phyloP scores from a whole-genome alignment of 2,797 vertebrate species.

The Otolemur crassicaudatus region DNA sequence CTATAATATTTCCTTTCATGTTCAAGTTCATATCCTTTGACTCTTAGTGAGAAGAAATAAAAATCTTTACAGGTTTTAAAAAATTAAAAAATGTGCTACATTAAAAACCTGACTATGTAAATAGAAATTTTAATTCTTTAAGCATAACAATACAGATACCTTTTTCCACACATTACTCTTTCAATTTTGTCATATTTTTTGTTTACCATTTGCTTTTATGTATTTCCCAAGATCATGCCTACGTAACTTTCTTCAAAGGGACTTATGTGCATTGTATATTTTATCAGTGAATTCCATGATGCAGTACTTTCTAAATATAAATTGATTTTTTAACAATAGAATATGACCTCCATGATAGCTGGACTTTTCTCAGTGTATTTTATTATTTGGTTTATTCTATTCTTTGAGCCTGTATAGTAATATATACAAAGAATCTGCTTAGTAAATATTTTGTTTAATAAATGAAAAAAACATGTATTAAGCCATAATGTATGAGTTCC shows the following conservation, averaged over 20 bases:
- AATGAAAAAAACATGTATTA: constrained; percentile 1
- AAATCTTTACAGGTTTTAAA: background rate
- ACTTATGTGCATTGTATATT: background rate
- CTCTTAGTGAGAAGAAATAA: background rate
- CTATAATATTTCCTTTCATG: background rate
- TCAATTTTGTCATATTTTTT: background rate
- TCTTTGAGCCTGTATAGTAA: background rate
- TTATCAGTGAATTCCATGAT: background rate
- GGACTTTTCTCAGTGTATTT: background rate
- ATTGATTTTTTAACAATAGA: background rate
- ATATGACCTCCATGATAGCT: background rate
- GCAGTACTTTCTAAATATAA: background rate
- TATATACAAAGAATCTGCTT: background rate
- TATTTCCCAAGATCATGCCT: background rate
- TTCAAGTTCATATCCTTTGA: background rate
- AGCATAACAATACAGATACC: background rate
- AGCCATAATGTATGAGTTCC: background rate
- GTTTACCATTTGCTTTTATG: background rate
- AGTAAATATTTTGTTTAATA: background rate
- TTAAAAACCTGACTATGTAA: background rate
- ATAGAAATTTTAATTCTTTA: constrained; percentile 9
- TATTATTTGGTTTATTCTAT: background rate
- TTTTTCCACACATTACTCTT: background rate
- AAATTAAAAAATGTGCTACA: background rate
- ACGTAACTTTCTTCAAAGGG: background rate